Percentiles rank a stretch among this genome's conserved stretches.
Conservation (phyloP, 2,888 invertebrate genomes). For the Synergus laeviventris region DNA sequence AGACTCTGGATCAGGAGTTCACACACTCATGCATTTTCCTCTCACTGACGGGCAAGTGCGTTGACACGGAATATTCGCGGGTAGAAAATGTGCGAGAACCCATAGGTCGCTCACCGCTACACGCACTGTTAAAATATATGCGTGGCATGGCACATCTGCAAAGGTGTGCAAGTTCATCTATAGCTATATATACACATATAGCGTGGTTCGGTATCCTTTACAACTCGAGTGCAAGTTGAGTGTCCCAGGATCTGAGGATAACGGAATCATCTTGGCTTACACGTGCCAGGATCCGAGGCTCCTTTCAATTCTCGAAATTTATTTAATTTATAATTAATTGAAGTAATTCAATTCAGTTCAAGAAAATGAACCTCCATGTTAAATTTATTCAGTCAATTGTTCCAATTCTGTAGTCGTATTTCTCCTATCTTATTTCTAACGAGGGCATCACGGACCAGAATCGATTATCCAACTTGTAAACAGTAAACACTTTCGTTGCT, state of each 20-base stretch:
- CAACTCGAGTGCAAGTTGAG: slow-evolving; percentile 41
- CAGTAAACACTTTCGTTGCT: slow-evolving; percentile 57
- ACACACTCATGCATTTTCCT: slow-evolving; percentile 4
- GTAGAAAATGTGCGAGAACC: slow-evolving; percentile 47
- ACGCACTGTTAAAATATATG: slow-evolving; percentile 39
- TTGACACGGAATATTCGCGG: slow-evolving; percentile 55
- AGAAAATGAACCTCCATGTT: neutral
- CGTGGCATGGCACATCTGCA: slow-evolving; percentile 48
- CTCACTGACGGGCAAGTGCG: slow-evolving; percentile 48
- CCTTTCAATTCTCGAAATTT: neutral
- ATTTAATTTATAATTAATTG: neutral
- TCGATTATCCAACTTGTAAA: slow-evolving; percentile 25
- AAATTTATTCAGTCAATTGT: neutral
- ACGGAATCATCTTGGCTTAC: slow-evolving; percentile 51
- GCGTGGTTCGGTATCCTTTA: slow-evolving; percentile 39
- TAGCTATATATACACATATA: slow-evolving; percentile 44
- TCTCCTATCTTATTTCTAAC: slow-evolving; percentile 46
- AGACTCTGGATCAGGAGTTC: neutral
- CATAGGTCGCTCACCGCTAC: slow-evolving; percentile 59
- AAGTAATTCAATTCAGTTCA: neutral
- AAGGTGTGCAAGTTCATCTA: slow-evolving; percentile 48
- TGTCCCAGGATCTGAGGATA: slow-evolving; percentile 50
- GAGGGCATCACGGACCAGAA: slow-evolving; percentile 40
- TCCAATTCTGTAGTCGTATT: slow-evolving; percentile 47
- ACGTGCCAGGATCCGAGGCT: slow-evolving; percentile 49